Conservation (phyloP, 2,113 vertebrate species). For the Laterallus jamaicensis region DNA sequence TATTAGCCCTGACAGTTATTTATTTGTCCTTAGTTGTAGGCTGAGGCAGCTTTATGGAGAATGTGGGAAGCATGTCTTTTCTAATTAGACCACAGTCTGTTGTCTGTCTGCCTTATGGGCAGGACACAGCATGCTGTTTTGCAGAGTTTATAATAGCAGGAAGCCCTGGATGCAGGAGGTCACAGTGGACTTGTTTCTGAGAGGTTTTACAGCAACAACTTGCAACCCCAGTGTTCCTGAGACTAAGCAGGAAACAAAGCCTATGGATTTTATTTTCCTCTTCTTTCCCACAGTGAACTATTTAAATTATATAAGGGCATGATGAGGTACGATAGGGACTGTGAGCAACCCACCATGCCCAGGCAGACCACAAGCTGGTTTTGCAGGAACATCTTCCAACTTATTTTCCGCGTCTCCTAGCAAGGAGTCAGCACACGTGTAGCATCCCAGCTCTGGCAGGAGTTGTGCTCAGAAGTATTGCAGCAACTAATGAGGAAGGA, state of each 20-base stretch:
- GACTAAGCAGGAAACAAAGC: not conserved
- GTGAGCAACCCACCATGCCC: not conserved
- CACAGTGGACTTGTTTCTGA: not conserved
- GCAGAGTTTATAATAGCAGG: slow-evolving; percentile 6
- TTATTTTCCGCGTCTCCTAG: not conserved
- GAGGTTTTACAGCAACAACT: not conserved
- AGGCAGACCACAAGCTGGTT: not conserved
- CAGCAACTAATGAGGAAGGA: slow-evolving; percentile 19
- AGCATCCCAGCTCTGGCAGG: not conserved
- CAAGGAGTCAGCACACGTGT: not conserved
- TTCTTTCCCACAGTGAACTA: not conserved
- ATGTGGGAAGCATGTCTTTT: slow-evolving; percentile 55
- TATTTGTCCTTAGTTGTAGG: slow-evolving; percentile 37
- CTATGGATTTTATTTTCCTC: not conserved
- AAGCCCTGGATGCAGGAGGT: slow-evolving; percentile 27
- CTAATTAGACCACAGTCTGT: slow-evolving; percentile 63
- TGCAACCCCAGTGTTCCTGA: not conserved
- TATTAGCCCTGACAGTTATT: slow-evolving; percentile 35
- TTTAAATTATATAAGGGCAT: not conserved
- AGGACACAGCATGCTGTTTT: slow-evolving; percentile 37
- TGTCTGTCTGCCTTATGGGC: slow-evolving; percentile 66
- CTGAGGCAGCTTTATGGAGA: slow-evolving; percentile 35
- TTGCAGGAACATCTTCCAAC: not conserved
- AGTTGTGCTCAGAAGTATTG: not conserved
- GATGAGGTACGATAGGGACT: not conserved